A percentile compares a stretch with the other conserved stretches of the same genome.
phyloP scores from a whole-genome alignment of 2,113 vertebrate species.

The Tautogolabrus adspersus region DNA sequence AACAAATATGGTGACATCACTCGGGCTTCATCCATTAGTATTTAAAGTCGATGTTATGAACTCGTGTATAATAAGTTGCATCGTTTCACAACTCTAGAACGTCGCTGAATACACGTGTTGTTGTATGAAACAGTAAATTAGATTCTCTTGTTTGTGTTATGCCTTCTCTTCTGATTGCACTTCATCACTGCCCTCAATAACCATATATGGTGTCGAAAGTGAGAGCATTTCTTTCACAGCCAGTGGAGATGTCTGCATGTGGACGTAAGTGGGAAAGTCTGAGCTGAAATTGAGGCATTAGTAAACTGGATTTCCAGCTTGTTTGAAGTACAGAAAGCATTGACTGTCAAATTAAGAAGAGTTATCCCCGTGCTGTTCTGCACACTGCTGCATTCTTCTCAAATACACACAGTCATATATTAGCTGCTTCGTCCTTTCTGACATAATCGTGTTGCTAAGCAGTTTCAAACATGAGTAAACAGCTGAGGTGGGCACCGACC shows the following conservation, averaged over 20 bases:
- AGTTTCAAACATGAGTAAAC: constrained; percentile 71
- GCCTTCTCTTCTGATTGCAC: background rate
- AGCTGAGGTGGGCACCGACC: constrained; percentile 27
- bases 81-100: too few relatives aligned
- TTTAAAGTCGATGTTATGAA: too few relatives aligned
- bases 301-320: background rate
- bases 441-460: constrained; percentile 78
- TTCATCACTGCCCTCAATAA: background rate
- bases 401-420: constrained; percentile 31
- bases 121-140: too few relatives aligned
- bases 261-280: background rate
- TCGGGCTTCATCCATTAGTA: too few relatives aligned
- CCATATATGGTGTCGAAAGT: background rate
- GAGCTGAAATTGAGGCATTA: background rate
- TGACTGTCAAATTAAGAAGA: background rate
- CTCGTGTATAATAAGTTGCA: too few relatives aligned
- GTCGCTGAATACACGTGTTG: too few relatives aligned
- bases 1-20: too few relatives aligned
- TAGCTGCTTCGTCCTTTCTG: constrained; percentile 1
- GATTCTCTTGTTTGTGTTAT: background rate
- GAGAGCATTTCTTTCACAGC: background rate
- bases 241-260: background rate
- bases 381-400: constrained; percentile 28
- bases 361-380: constrained; percentile 1
- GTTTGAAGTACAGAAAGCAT: background rate